These are phyloP conservation scores for Operophtera brumata DNA, from an alignment of 2,888 invertebrate species.

Conservation along the genomic window DNA sequence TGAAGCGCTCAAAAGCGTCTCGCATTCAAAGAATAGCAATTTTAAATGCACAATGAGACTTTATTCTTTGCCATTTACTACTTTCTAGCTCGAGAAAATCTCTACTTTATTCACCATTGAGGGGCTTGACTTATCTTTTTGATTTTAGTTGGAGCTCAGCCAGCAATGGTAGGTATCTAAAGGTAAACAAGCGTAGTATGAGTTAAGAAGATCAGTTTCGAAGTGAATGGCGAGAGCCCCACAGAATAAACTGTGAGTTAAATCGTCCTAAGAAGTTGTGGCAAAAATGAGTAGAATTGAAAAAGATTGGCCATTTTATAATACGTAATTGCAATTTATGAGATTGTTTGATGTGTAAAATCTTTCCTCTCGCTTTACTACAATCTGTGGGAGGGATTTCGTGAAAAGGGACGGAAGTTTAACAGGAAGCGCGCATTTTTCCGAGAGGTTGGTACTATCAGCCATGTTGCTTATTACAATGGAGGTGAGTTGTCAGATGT, in stretches of 20 bases:
- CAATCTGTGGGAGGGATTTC: no score
- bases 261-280: slow-evolving; percentile 35
- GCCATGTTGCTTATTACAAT: no score
- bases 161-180: slow-evolving; percentile 26
- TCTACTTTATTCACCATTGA: slow-evolving; percentile 23
- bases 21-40: slow-evolving; percentile 37
- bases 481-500: no score
- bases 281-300: slow-evolving; percentile 32
- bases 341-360: no score
- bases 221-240: slow-evolving; percentile 30
- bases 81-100: slow-evolving; percentile 12
- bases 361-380: no score
- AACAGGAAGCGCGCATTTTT: no score
- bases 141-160: slow-evolving; percentile 1
- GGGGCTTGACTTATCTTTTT: neutral
- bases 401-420: no score
- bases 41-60: slow-evolving; percentile 40
- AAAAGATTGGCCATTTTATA: neutral
- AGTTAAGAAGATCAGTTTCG: slow-evolving; percentile 33
- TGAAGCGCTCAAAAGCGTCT: slow-evolving; percentile 33
- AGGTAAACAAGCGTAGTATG: slow-evolving; percentile 21
- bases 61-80: slow-evolving; percentile 7
- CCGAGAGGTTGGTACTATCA: no score
- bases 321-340: no score
- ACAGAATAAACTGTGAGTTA: slow-evolving; percentile 38